phyloP scores from a whole-genome alignment of 2,888 invertebrate species.

The Notodonta dromedarius region DNA sequence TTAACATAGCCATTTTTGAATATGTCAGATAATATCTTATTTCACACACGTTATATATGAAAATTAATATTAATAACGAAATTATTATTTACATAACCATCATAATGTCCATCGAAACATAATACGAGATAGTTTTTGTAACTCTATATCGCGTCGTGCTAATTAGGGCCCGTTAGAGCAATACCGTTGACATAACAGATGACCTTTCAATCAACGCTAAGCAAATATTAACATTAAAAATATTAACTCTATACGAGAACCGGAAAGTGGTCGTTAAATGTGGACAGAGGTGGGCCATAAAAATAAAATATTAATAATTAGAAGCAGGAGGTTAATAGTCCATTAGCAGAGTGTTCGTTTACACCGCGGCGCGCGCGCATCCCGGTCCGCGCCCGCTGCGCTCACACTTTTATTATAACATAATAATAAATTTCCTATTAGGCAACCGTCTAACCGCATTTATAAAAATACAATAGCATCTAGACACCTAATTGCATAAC shows the following conservation, averaged over 20 bases:
- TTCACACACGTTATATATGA: constrained; percentile 39
- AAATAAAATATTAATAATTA: constrained; percentile 81
- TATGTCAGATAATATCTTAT: constrained; percentile 50
- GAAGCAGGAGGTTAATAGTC: constrained; percentile 70
- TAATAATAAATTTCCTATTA: constrained; percentile 21
- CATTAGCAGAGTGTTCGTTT: constrained; percentile 63
- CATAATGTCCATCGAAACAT: constrained; percentile 44
- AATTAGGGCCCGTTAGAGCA: constrained; percentile 53
- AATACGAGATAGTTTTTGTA: constrained; percentile 55
- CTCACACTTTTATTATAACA: constrained; percentile 45
- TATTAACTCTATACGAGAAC: constrained; percentile 62
- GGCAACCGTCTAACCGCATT: constrained; percentile 14
- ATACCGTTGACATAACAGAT: constrained; percentile 57
- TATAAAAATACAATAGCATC: constrained; percentile 15
- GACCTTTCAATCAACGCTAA: constrained; percentile 71
- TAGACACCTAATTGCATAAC: constrained; percentile 24
- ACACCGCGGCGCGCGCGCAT: constrained; percentile 39
- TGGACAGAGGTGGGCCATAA: constrained; percentile 66
- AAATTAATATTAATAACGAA: constrained; percentile 49
- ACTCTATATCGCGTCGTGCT: constrained; percentile 51
- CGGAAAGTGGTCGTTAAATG: constrained; percentile 76
- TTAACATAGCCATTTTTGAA: constrained; percentile 41
- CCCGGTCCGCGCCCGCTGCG: constrained; percentile 36
- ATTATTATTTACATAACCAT: constrained; percentile 31
- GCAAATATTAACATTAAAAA: constrained; percentile 70